Base-by-base conservation (phyloP, 2,113 vertebrate genomes). In the Tamias sibiricus region DNA sequence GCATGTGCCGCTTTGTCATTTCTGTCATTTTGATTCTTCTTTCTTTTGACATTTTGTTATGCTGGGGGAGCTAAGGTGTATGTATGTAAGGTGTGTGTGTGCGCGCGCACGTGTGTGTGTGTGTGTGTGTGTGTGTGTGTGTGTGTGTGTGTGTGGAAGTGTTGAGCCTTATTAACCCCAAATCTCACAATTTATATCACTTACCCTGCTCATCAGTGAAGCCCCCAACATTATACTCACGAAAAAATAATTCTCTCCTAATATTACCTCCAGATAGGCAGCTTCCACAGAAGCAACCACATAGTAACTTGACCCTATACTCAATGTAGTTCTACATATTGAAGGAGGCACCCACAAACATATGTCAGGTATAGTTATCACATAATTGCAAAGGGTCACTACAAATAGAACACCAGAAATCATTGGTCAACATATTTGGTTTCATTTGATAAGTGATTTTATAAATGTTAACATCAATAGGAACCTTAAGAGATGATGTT, bases 1-100 rank as follows among this genome's bases (percentile, higher is more conserved):
- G 74, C 95, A 95, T 96, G 93, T 94, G 89, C 79, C 35, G 91
- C 35, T 4, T 82, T 97, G 91, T 97, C 82, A 95, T 93, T 97
- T 95, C 86, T 94, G 79, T 93, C 96, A 83, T 62, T 72, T 64
- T 95, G 69, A 91, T 86, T 97, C 75, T 95, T 85, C 76, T 87
- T 90, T 93, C 89, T 72, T 80, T 68, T 59, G 44, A 95, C 59
- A 92, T 88, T 82, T 85, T 80, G 59, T n/a, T 64, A 72, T 44
- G 30, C 19, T 83, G 30, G 17, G 24, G 62, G 64, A 91, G 0
- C 16, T 32, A 72, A 17, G 42, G 44, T 74, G 22, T 37, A n/a
- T 66, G n/a, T 72, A 30, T 74, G 47, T 85, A 14, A 20, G 57
- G 17, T 17, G 66, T 24, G n/a, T 42, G 49, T 24, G 52, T 44